phyloP scores from a whole-genome alignment of 2,113 vertebrate species.

The Patagioenas fasciata region DNA sequence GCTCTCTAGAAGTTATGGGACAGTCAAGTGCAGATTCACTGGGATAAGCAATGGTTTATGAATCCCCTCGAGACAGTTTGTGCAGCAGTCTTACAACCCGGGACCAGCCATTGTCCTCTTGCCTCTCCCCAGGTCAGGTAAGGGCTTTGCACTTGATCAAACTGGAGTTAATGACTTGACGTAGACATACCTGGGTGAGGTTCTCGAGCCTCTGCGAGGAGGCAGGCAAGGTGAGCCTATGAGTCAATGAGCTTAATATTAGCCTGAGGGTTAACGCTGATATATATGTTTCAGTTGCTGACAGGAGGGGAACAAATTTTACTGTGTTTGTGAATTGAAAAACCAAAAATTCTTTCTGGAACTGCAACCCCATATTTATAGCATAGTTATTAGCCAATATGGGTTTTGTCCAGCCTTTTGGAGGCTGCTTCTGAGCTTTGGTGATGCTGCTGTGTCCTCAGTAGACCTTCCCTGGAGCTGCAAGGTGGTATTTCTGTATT shows the following conservation, averaged over 20 bases:
- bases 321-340: not conserved
- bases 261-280: not conserved
- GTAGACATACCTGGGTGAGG: slow-evolving; percentile 24
- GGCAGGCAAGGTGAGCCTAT: slow-evolving; percentile 35
- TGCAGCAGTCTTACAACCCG: fast-evolving
- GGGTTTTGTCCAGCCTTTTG: not conserved
- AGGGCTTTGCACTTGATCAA: not conserved
- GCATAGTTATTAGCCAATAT: not conserved
- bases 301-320: not conserved
- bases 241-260: slow-evolving; percentile 1
- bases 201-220: not conserved
- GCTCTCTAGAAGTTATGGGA: not conserved
- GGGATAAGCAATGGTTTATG: not conserved
- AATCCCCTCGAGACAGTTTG: not conserved
- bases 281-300: not conserved
- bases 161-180: not conserved
- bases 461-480: not conserved
- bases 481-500: not conserved
- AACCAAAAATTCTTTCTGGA: not conserved
- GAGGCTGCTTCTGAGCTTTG: not conserved
- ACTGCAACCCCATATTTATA: not conserved
- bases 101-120: not conserved
- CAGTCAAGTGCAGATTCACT: not conserved
- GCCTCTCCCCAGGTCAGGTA: not conserved
- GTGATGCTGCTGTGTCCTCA: not conserved